Conservation (phyloP, 2,797 vertebrate species). For the Cynodonichthys magdalenae region DNA sequence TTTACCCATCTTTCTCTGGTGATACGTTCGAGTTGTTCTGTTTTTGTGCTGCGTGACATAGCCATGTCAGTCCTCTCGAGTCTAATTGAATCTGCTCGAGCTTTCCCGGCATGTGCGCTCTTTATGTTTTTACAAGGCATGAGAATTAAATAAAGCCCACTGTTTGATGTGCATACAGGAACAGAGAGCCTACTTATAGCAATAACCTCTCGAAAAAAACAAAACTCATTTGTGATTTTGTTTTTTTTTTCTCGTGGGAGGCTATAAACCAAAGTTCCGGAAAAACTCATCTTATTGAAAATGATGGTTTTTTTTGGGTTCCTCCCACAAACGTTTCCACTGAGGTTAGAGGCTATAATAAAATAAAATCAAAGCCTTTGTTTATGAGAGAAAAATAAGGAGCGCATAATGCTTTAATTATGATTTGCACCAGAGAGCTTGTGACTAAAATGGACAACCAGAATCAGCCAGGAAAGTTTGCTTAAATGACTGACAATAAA, state of each 20-base stretch:
- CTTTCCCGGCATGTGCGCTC: slow-evolving; percentile 42
- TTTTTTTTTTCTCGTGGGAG: slow-evolving; percentile 48
- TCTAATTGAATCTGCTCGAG: slow-evolving; percentile 61
- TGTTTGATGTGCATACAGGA: slow-evolving; percentile 62
- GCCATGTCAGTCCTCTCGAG: slow-evolving; percentile 18
- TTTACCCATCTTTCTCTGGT: slow-evolving; percentile 8
- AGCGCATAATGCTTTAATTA: neutral
- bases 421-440: neutral
- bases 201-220: slow-evolving; percentile 41
- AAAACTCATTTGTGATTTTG: too few species aligned
- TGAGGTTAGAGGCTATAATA: slow-evolving; percentile 23
- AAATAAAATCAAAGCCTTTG: slow-evolving; percentile 25
- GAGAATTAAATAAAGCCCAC: slow-evolving; percentile 40
- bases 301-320: slow-evolving; percentile 12
- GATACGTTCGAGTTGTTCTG: slow-evolving; percentile 14
- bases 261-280: slow-evolving; percentile 48
- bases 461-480: neutral
- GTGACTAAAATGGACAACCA: neutral
- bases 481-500: neutral
- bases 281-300: slow-evolving; percentile 39
- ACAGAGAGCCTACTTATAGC: slow-evolving; percentile 42
- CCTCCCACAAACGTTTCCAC: slow-evolving; percentile 17
- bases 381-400: slow-evolving; percentile 6
- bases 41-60: slow-evolving; percentile 16
- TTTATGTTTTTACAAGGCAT: slow-evolving; percentile 64